Evolutionary conservation across 2,888 invertebrate genomes (phyloP).

Genomic region (Drosophila subsilvestris): DNA sequence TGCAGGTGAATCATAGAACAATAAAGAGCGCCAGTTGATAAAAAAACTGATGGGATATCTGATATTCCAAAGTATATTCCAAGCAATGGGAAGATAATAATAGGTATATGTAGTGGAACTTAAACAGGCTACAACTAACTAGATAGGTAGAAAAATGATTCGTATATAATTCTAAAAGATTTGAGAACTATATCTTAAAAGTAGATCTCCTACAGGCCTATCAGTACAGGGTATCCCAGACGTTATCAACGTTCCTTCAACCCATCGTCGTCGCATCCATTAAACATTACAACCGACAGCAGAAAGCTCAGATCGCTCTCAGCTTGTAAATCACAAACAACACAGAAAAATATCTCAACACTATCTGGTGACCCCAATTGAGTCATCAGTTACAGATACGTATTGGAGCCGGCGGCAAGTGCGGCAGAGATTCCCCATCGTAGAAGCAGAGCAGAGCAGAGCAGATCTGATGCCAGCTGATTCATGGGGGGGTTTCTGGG

Average conservation of each 20-base stretch:
- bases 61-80: not conserved
- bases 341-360: conserved; percentile 17
- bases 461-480: not conserved
- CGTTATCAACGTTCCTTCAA: not conserved
- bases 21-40: not conserved
- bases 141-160: too few species aligned
- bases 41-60: not conserved
- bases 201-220: too few species aligned
- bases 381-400: conserved; percentile 33
- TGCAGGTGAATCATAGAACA: conserved; percentile 17
- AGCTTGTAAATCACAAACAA: conserved; percentile 12
- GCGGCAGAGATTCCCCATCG: not conserved
- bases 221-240: not conserved
- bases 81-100: too few species aligned
- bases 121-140: too few species aligned
- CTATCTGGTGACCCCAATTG: conserved; percentile 41
- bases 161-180: too few species aligned
- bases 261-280: conserved; percentile 4
- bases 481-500: not conserved
- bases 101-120: too few species aligned
- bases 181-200: too few species aligned
- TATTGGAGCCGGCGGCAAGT: not conserved
- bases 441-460: not conserved
- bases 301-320: not conserved
- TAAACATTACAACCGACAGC: conserved; percentile 13